Percentiles rank a stretch among this genome's conserved stretches.
Evolutionary conservation across 2,113 vertebrate genomes (phyloP).

Genomic region (Microtus oregoni): DNA sequence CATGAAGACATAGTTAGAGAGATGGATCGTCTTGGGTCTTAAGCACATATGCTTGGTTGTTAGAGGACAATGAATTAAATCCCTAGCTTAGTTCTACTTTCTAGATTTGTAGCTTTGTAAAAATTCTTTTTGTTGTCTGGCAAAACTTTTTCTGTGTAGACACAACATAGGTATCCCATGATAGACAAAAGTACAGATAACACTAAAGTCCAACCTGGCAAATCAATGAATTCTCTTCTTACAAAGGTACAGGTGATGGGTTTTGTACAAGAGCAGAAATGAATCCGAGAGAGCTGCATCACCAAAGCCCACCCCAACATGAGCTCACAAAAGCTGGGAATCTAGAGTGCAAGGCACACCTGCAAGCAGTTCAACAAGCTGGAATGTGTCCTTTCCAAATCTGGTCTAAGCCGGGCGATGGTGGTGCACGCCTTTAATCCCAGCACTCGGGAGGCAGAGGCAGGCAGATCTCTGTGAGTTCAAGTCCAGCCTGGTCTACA

Average conservation of each 20-base stretch:
- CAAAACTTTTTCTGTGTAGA: neutral
- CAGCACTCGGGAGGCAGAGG: too few relatives aligned
- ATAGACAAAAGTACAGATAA: neutral
- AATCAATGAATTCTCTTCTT: neutral
- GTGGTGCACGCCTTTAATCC: too few relatives aligned
- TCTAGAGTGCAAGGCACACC: neutral
- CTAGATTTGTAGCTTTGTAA: neutral
- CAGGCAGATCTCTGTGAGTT: too few relatives aligned
- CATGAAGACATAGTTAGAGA: too few relatives aligned
- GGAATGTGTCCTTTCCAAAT: neutral
- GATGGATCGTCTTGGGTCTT: fast-evolving
- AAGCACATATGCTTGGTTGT: neutral
- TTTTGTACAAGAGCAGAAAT: neutral
- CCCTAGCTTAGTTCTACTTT: neutral
- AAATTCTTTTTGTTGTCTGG: neutral
- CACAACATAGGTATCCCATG: neutral
- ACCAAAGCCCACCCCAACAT: neutral
- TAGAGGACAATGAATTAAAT: neutral
- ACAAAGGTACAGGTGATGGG: neutral
- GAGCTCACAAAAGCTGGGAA: neutral
- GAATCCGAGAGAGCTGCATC: neutral
- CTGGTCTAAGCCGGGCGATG: too few relatives aligned
- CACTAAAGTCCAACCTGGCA: neutral
- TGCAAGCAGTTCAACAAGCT: neutral
- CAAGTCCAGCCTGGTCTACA: too few relatives aligned